Conservation (phyloP, 1,140 invertebrate genomes). For the Rhizoglyphus robini region DNA sequence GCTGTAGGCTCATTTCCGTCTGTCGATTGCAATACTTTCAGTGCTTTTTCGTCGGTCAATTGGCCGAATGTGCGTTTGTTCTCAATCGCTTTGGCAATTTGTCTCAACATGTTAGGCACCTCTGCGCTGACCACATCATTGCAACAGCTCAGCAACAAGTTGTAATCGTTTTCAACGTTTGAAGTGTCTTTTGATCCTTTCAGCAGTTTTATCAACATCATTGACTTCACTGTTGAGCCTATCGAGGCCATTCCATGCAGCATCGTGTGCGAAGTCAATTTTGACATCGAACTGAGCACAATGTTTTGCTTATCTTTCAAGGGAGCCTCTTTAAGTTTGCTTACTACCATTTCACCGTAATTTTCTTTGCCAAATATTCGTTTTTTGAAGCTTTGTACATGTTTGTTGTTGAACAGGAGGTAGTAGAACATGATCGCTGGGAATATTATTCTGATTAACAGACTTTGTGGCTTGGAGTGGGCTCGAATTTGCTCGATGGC, state of each 20-base stretch:
- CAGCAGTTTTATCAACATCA: neutral
- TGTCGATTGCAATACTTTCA: constrained; percentile 5
- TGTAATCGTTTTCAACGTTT: constrained; percentile 44
- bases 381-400: neutral
- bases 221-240: neutral
- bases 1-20: neutral
- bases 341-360: neutral
- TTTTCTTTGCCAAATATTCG: neutral
- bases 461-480: neutral
- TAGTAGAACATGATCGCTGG: neutral
- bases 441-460: neutral
- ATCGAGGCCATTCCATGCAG: neutral
- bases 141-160: constrained; percentile 47
- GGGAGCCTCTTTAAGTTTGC: neutral
- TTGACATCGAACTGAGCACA: neutral
- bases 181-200: neutral
- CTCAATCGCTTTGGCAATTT: constrained; percentile 13
- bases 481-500: neutral
- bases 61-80: neutral
- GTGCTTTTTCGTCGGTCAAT: neutral
- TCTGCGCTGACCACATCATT: constrained; percentile 20
- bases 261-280: neutral
- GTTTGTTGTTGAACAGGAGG: neutral
- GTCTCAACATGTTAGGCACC: neutral
- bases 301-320: neutral